Conservation (phyloP, 1,140 invertebrate genomes). For the Cyclina sinensis region DNA sequence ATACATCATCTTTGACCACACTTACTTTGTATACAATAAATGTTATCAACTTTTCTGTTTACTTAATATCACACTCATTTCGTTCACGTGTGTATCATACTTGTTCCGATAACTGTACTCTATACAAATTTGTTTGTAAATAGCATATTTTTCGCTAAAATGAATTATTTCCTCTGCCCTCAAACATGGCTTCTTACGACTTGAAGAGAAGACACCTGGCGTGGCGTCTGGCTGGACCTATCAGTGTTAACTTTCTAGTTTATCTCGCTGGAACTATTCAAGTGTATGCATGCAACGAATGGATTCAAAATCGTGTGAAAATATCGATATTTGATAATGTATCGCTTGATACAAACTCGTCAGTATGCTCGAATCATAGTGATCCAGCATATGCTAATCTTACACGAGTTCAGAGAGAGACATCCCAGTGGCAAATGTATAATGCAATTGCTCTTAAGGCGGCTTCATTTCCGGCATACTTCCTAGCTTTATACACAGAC, state of each 20-base stretch:
- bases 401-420: neutral
- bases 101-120: neutral
- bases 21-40: too few relatives aligned
- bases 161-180: neutral
- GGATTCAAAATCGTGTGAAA: conserved; percentile 34
- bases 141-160: neutral
- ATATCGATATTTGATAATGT: neutral
- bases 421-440: conserved; percentile 1
- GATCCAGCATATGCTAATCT: neutral
- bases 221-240: neutral
- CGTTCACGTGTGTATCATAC: neutral
- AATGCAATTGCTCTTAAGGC: neutral
- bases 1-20: too few relatives aligned
- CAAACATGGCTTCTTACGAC: neutral
- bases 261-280: conserved; percentile 10
- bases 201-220: neutral
- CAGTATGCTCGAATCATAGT: neutral
- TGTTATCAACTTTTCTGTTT: neutral
- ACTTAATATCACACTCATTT: neutral
- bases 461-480: neutral
- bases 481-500: conserved; percentile 11
- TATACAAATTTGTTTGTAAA: neutral
- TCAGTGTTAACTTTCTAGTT: neutral
- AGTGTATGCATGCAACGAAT: conserved; percentile 9
- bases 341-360: neutral